Conservation (phyloP, 2,797 vertebrate species). For the Anomalospiza imberbis region DNA sequence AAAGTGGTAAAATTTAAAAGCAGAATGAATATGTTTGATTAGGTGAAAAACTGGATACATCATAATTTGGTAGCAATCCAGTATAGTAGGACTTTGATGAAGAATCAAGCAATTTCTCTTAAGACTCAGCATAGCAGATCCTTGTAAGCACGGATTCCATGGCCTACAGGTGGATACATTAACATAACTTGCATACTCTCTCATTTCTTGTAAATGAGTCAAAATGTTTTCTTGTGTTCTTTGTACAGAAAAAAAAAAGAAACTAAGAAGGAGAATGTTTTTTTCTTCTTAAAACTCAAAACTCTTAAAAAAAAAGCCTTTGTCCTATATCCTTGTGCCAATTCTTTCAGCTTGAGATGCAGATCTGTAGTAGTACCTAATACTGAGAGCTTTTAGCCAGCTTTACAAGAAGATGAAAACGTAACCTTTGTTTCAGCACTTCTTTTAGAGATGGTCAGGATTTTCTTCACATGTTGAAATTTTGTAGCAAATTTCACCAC, state of each 20-base stretch:
- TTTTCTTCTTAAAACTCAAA: neutral
- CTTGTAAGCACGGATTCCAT: neutral
- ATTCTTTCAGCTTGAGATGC: neutral
- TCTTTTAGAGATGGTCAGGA: neutral
- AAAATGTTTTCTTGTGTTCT: neutral
- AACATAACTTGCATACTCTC: neutral
- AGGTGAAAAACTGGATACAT: neutral
- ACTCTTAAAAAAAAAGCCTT: neutral
- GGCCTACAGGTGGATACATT: neutral
- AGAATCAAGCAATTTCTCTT: neutral
- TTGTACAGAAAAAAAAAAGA: neutral
- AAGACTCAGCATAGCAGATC: neutral
- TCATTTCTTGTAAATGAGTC: neutral
- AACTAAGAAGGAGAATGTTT: neutral
- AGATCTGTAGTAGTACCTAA: neutral
- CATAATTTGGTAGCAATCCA: neutral
- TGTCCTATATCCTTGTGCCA: neutral
- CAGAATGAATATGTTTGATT: neutral
- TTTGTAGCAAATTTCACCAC: neutral
- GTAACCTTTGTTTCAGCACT: neutral
- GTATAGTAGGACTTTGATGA: neutral
- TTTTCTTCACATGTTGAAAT: neutral
- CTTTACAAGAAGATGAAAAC: neutral
- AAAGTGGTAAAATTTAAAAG: neutral
- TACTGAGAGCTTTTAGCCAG: neutral